Conservation (phyloP, 2,888 invertebrate species). For the Heliothis peltigera region DNA sequence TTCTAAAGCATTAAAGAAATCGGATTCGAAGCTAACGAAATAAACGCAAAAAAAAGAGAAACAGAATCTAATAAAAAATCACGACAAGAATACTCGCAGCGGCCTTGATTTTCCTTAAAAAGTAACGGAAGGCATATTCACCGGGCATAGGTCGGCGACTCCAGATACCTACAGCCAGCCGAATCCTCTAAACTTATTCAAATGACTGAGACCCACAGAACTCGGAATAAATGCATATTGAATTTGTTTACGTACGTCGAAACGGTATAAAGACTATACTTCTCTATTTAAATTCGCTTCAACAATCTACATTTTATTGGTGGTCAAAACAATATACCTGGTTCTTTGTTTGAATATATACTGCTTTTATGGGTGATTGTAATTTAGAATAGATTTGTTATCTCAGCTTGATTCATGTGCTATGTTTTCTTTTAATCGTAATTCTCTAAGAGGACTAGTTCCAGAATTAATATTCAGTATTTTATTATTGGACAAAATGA, state of each 20-base stretch:
- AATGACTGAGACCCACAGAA: slow-evolving; percentile 80
- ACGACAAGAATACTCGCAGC: slow-evolving; percentile 31
- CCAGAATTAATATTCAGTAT: not conserved
- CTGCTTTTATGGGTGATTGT: slow-evolving; percentile 19
- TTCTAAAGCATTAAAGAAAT: slow-evolving; percentile 11
- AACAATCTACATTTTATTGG: slow-evolving; percentile 86
- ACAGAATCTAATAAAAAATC: slow-evolving; percentile 33
- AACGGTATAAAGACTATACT: slow-evolving; percentile 82
- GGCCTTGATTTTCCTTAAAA: slow-evolving; percentile 30
- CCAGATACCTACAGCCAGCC: slow-evolving; percentile 48
- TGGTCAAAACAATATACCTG: slow-evolving; percentile 65
- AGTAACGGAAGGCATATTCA: slow-evolving; percentile 33
- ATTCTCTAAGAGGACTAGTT: not conserved
- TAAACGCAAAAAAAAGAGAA: slow-evolving; percentile 10
- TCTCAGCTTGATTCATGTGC: slow-evolving; percentile 4
- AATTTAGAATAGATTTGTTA: slow-evolving; percentile 8
- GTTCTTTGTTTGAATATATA: slow-evolving; percentile 66
- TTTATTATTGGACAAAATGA: no score
- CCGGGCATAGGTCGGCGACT: slow-evolving; percentile 55
- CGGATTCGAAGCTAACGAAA: not conserved
- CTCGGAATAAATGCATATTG: slow-evolving; percentile 88
- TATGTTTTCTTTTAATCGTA: not conserved
- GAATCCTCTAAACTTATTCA: slow-evolving; percentile 85
- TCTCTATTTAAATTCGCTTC: slow-evolving; percentile 83
- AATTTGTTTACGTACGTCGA: slow-evolving; percentile 87